phyloP scores from a whole-genome alignment of 1,140 invertebrate species.

The Drosophila neocordata region DNA sequence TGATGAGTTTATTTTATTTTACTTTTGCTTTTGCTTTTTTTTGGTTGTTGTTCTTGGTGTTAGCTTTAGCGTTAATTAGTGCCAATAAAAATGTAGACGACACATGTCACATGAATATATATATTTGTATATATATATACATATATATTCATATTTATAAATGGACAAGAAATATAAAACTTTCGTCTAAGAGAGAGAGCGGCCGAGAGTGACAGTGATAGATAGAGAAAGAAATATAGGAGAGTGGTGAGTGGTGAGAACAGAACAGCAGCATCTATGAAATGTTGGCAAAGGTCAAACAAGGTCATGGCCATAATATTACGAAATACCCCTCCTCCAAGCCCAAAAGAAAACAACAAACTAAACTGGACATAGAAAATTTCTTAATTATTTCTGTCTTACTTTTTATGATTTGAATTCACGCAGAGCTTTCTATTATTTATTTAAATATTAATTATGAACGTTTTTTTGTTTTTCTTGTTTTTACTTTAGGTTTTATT shows the following conservation, averaged over 20 bases:
- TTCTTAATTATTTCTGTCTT: constrained; percentile 26
- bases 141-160: constrained; percentile 12
- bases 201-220: not conserved
- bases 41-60: constrained; percentile 17
- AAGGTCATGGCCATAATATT: constrained; percentile 55
- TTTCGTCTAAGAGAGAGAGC: not conserved
- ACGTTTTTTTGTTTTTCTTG: not conserved
- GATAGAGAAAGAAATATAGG: constrained; percentile 4
- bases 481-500: not conserved
- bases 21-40: constrained; percentile 5
- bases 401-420: constrained; percentile 32
- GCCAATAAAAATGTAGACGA: constrained; percentile 67
- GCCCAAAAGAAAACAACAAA: not conserved
- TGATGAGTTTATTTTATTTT: constrained; percentile 46
- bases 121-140: not conserved
- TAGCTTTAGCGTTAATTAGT: constrained; percentile 53
- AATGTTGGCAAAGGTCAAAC: constrained; percentile 50
- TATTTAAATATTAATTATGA: constrained; percentile 48
- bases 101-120: constrained; percentile 56
- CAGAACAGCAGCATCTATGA: constrained; percentile 31
- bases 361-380: constrained; percentile 18
- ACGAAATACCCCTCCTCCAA: not conserved
- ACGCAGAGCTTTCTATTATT: constrained; percentile 45
- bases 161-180: constrained; percentile 12
- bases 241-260: not conserved